A percentile compares a stretch with the other conserved stretches of the same genome.
These are phyloP conservation scores for Drosophila nr. medialis DNA, from an alignment of 2,888 invertebrate species.

Conservation along the genomic window DNA sequence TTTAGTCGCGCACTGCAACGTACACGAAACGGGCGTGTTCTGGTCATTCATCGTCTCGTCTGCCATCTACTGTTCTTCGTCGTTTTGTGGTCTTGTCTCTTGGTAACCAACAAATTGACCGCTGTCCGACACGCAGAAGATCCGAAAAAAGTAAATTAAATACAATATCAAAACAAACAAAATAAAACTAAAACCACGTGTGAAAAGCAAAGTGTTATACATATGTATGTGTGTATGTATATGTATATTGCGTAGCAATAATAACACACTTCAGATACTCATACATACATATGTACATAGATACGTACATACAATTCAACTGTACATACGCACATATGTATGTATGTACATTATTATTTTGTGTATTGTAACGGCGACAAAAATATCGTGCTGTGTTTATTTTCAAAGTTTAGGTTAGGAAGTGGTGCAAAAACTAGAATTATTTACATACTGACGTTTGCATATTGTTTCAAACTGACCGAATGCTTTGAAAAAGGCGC, in stretches of 20 bases:
- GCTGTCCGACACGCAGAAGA: constrained; percentile 23
- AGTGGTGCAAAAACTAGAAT: constrained; percentile 26
- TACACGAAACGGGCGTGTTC: constrained; percentile 51
- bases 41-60: constrained; percentile 17
- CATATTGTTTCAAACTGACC: constrained; percentile 6
- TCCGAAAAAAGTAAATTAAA: constrained; percentile 55
- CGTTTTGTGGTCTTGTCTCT: constrained; percentile 26
- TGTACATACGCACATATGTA: constrained; percentile 1
- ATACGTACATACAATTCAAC: background rate
- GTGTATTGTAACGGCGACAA: constrained; percentile 59
- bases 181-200: constrained; percentile 27
- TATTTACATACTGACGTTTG: constrained; percentile 5
- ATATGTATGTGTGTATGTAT: background rate
- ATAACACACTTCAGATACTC: constrained; percentile 19
- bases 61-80: constrained; percentile 27
- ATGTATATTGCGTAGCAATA: constrained; percentile 29
- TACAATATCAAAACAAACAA: constrained; percentile 14
- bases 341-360: constrained; percentile 27
- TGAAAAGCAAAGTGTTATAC: constrained; percentile 11
- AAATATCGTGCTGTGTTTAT: constrained; percentile 52
- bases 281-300: constrained; percentile 6
- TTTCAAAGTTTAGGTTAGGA: constrained; percentile 46
- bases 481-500: constrained; percentile 15
- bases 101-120: constrained; percentile 31
- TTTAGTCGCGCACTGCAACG: constrained; percentile 62